phyloP scores from a whole-genome alignment of 2,888 invertebrate species.

The Uloborus plumipes region DNA sequence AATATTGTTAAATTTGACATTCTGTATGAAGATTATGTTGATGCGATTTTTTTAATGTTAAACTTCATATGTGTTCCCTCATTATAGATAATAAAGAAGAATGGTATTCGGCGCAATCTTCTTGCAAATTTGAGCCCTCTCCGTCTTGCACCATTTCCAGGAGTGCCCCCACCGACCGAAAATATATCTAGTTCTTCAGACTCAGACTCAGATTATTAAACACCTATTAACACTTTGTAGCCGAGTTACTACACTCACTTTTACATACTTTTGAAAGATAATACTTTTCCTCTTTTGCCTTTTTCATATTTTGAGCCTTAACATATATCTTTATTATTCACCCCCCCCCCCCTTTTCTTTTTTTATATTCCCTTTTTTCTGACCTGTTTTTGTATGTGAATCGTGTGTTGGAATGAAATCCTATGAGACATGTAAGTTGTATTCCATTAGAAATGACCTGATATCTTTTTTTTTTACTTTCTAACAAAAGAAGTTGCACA shows the following conservation, averaged over 20 bases:
- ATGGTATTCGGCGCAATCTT: constrained; percentile 62
- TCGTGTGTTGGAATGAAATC: constrained; percentile 49
- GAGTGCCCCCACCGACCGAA: constrained; percentile 56
- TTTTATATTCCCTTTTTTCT: no score
- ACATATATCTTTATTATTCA: neutral
- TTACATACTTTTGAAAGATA: constrained; percentile 10
- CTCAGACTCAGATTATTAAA: constrained; percentile 61
- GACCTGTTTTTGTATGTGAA: constrained; percentile 17
- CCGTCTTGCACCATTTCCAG: constrained; percentile 56
- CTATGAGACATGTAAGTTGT: neutral
- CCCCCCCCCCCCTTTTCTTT: no score
- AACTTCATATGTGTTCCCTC: neutral
- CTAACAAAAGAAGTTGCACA: no score
- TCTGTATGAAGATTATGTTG: no score
- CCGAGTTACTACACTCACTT: constrained; percentile 39
- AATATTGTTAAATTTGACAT: neutral
- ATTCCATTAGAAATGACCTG: no score
- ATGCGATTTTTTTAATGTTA: neutral
- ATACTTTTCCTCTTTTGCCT: neutral
- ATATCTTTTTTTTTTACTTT: no score
- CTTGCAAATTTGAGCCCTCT: constrained; percentile 59
- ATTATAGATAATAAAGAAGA: constrained; percentile 45
- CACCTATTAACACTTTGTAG: constrained; percentile 43
- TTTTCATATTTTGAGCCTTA: neutral
- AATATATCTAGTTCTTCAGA: constrained; percentile 57